Evolutionary conservation across 2,888 invertebrate genomes (phyloP).

Genomic region (Melieria picta): DNA sequence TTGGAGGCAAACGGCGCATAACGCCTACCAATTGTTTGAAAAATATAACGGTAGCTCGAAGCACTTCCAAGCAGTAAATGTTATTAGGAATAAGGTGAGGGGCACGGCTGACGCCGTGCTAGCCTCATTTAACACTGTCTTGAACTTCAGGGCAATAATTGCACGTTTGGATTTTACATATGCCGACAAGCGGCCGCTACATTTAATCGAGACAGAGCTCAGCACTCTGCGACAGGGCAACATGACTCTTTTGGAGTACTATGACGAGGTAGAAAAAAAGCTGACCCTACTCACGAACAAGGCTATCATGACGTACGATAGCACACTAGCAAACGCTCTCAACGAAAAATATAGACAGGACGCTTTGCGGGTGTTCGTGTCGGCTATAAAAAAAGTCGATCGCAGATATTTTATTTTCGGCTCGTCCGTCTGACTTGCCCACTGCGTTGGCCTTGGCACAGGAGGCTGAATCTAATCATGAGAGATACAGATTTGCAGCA

Average conservation of each 20-base stretch:
- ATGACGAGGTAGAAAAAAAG: slow-evolving; percentile 34
- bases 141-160: slow-evolving; percentile 32
- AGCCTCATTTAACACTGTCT: slow-evolving; percentile 26
- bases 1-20: slow-evolving; percentile 32
- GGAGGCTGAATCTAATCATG: slow-evolving; percentile 21
- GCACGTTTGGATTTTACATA: slow-evolving; percentile 35
- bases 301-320: slow-evolving; percentile 34
- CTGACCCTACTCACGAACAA: slow-evolving; percentile 34
- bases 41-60: slow-evolving; percentile 6
- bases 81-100: slow-evolving; percentile 4
- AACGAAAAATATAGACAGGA: slow-evolving; percentile 38
- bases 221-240: slow-evolving; percentile 28
- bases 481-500: background rate
- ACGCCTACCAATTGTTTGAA: slow-evolving; percentile 9
- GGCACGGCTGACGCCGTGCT: slow-evolving; percentile 4
- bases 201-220: slow-evolving; percentile 29
- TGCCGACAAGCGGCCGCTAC: slow-evolving; percentile 30
- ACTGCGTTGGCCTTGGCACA: slow-evolving; percentile 27
- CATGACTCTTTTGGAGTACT: slow-evolving; percentile 24
- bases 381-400: background rate
- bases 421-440: slow-evolving; percentile 21
- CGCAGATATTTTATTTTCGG: background rate
- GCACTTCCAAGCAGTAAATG: slow-evolving; percentile 11
- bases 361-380: slow-evolving; percentile 36
- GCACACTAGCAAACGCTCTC: slow-evolving; percentile 21